phyloP scores from a whole-genome alignment of 1,140 invertebrate species.

The Heliconius eleuchia region DNA sequence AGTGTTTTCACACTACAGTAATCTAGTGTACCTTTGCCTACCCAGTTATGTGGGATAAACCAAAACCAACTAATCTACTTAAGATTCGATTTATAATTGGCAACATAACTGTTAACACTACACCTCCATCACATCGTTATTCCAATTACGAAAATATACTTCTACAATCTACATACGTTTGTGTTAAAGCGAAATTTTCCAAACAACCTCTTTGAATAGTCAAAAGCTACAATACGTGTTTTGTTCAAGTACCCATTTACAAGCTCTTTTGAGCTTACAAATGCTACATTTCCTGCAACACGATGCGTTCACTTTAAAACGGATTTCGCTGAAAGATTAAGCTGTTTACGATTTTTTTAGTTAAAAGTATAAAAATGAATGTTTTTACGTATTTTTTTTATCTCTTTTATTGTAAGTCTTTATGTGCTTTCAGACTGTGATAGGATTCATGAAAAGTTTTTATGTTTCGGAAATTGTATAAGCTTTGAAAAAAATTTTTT shows the following conservation, averaged over 20 bases:
- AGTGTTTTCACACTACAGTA: no score
- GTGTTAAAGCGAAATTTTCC: constrained; percentile 1
- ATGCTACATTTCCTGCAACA: constrained; percentile 11
- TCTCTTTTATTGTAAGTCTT: background rate
- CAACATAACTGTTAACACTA: background rate
- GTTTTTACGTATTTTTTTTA: background rate
- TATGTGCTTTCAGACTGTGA: background rate
- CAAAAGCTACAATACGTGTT: constrained; percentile 27
- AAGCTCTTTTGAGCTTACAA: constrained; percentile 22
- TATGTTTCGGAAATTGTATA: no score
- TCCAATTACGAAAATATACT: background rate
- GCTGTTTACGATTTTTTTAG: background rate
- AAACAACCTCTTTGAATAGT: constrained; percentile 13
- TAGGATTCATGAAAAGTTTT: background rate
- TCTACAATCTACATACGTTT: constrained; percentile 7
- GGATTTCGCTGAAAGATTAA: constrained; percentile 20
- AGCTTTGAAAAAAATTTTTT: no score
- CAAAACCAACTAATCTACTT: no score
- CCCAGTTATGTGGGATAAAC: no score
- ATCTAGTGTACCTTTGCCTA: no score
- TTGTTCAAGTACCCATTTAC: constrained; percentile 25
- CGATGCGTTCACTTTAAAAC: constrained; percentile 6
- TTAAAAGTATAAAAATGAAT: background rate
- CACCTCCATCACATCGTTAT: constrained; percentile 2
- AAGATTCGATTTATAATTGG: no score